These are phyloP conservation scores for Charina bottae DNA, from an alignment of 2,113 vertebrate species.

Conservation along the genomic window DNA sequence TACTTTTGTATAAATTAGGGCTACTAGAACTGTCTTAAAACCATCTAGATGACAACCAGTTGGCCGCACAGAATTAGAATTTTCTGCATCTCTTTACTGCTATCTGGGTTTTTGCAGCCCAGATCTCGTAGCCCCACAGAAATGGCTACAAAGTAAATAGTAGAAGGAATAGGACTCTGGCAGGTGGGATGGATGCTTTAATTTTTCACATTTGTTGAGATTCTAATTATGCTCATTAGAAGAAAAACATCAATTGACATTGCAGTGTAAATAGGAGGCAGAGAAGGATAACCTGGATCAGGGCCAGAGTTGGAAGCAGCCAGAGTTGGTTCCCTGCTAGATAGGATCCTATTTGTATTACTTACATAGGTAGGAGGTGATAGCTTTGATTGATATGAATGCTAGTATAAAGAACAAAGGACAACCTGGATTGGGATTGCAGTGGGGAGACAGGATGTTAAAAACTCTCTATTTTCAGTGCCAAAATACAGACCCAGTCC, in stretches of 20 bases:
- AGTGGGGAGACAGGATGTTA: background rate
- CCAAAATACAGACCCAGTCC: background rate
- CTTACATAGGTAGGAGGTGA: background rate
- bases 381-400: background rate
- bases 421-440: too few relatives aligned
- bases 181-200: background rate
- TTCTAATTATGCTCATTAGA: background rate
- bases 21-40: background rate
- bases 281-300: background rate
- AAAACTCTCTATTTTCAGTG: background rate
- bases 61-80: background rate
- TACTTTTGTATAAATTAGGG: background rate
- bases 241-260: background rate
- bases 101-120: background rate
- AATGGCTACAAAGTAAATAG: background rate
- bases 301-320: background rate
- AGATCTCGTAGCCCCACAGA: background rate
- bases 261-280: background rate
- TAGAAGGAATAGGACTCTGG: background rate
- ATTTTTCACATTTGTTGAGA: background rate
- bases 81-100: background rate
- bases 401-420: background rate
- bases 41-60: background rate
- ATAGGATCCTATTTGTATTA: background rate
- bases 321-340: background rate